phyloP scores from a whole-genome alignment of 2,888 invertebrate genomes.

The Phaonia tiefii region DNA sequence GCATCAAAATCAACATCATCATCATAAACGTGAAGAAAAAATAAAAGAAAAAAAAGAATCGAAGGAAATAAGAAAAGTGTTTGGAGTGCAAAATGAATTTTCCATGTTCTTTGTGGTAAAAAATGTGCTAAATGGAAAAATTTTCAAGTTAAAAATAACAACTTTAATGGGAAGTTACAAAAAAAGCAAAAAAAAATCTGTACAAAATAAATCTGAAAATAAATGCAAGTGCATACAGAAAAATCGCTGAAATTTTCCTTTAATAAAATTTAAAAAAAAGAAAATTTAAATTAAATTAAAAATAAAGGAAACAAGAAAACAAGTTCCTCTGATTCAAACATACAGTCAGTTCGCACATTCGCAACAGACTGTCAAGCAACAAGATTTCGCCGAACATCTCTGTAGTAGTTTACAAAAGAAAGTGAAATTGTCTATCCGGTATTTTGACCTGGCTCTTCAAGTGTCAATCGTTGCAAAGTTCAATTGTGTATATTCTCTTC shows the following conservation, averaged over 20 bases:
- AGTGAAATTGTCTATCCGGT: not conserved
- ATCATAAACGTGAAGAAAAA: not conserved
- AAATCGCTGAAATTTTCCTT: constrained; percentile 16
- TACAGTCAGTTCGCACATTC: not conserved
- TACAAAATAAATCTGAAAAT: too few species aligned
- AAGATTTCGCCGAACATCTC: too few species aligned
- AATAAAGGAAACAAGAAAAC: not conserved
- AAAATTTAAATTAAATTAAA: not conserved
- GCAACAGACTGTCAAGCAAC: not conserved
- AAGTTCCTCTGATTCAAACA: not conserved
- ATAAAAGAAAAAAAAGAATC: not conserved
- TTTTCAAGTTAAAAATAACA: constrained; percentile 46
- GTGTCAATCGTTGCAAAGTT: constrained; percentile 41
- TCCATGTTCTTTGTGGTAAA: constrained; percentile 40
- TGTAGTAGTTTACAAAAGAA: not conserved
- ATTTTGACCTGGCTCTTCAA: constrained; percentile 55
- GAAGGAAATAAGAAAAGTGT: too few species aligned
- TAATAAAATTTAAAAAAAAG: constrained; percentile 7
- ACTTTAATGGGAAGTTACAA: constrained; percentile 28
- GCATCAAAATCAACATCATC: not conserved
- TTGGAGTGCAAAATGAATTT: constrained; percentile 23
- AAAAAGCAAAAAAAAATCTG: too few species aligned
- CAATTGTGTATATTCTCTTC: too few species aligned
- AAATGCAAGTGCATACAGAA: constrained; percentile 11
- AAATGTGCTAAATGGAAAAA: constrained; percentile 49